Base-by-base conservation (phyloP, 2,888 invertebrate species). In the Eristalinus sepulchralis region DNA sequence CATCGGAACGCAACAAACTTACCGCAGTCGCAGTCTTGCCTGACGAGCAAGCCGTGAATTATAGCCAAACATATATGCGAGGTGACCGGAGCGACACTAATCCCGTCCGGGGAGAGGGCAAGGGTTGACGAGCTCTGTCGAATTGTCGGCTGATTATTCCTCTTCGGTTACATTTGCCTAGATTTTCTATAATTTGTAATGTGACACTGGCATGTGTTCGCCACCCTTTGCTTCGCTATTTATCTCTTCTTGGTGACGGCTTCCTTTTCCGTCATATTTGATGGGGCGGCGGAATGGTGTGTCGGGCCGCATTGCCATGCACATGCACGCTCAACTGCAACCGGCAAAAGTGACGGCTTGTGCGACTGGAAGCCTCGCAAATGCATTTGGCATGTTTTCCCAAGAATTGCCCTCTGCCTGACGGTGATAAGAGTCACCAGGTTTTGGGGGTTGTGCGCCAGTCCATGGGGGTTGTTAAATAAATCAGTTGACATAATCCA, bases 401-500 rank as follows among this genome's bases (percentile, higher is more conserved):
- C 66, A 62, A 39, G 78, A 70, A 83, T 67, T 86, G 78, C 62
- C 78, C 83, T 75, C 78, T 83, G 78, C 78, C 71, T 70, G 62
- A 5, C 39, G 63, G 71, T 71, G 70, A 86, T 86, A 83, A 86
- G 70, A 86, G 86, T 86, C 86, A 86, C 60, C 78, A 72, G 86
- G 83, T 86, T 86, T 83, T 67, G 64, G 75, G 83, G 70, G 75
- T 70, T 82, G 68, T 78, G 27, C 67, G 20, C 39, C 24, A 62
- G 33, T 36, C 2, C 31, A 53, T 6, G 36, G 47, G 78, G 78
- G 64, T 62, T 86, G 36, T 53, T 62, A 86, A 83, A 86, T 79
- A 86, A 86, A 86, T 86, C 86, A 86, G 86, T 86, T 83, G 71
- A 86, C 78, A 83, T 86, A 86, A 86, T 86, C 86, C 83, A 79